Evolutionary conservation across 1,140 invertebrate species (phyloP).

Genomic region (Meteorus sp.): DNA sequence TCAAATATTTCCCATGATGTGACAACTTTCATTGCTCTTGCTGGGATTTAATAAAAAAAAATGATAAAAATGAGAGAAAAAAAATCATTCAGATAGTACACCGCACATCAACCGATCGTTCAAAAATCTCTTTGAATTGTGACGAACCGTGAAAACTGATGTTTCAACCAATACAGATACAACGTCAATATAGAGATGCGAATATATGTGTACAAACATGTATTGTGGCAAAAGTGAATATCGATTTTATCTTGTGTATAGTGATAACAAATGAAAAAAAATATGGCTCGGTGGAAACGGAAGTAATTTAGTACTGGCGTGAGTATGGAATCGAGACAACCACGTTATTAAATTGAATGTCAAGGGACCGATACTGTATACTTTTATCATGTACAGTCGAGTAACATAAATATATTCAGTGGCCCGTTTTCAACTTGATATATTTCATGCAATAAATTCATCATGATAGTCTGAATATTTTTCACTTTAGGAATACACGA

Average conservation of each 20-base stretch:
- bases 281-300: conserved; percentile 4
- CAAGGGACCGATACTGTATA: conserved; percentile 1
- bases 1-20: too few relatives aligned
- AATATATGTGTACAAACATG: too few relatives aligned
- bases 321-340: conserved; percentile 10
- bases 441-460: background rate
- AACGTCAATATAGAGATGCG: too few relatives aligned
- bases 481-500: too few relatives aligned
- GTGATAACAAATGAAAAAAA: background rate
- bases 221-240: too few relatives aligned
- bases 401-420: background rate
- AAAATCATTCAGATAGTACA: conserved; percentile 3
- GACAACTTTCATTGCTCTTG: too few relatives aligned
- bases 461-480: too few relatives aligned
- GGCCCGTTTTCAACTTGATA: background rate
- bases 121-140: conserved; percentile 30
- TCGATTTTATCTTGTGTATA: too few relatives aligned
- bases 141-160: conserved; percentile 29
- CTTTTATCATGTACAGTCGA: too few relatives aligned
- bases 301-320: conserved; percentile 11
- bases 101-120: conserved; percentile 15
- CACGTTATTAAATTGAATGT: conserved; percentile 13
- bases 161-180: background rate
- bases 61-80: too few relatives aligned
- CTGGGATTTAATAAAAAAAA: too few relatives aligned